Evolutionary conservation across 1,140 invertebrate genomes (phyloP), one percentile per base, ranked within the genome.

Genomic region (Paraescarpia echinospica): DNA sequence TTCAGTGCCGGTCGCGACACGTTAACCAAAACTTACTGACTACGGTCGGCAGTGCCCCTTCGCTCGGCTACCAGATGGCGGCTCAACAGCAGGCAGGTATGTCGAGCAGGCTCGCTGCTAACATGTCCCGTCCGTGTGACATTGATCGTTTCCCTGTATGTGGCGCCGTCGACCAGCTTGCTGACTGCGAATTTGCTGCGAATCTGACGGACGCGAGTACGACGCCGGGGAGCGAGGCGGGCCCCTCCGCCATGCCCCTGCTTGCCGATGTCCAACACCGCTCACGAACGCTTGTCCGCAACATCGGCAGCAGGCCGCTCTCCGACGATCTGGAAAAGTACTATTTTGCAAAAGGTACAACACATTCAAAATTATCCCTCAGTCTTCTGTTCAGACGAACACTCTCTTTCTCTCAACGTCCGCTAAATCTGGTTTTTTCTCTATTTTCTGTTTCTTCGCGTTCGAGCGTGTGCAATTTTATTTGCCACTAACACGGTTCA

Each of bases 191-290:
- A 34, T 35, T 51, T 77, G 59, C 59, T 77, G 59, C 90, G 91
- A 95, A 94, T 31, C 94, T 95, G 93, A 95, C 95, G 92, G 96
- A 97, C 94, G n/a, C 89, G n/a, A 93, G 94, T 51, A 90, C 89
- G 34, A 94, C 90, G 48, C 92, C 93, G 33, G 89, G 89, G 33
- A 92, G 91, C 18, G 92, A 93, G 92, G 89, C 92, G 90, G 89
- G 93, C 59, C 97, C 97, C 6, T 97, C 97, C 1, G 97, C 97
- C 14, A 97, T 97, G 97, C 97, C 97, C 1, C 94, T 97, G 4
- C 95, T 97, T 34, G 97, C 96, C 90, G 97, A 97, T 94, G 97
- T 97, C 96, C 97, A 97, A 59, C 97, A 96, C 18, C 96, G 97
- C 91, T 97, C 97, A 27, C 94, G 97, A 59, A 97, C 97, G 93